Percentiles rank a stretch among this genome's conserved stretches.
Conservation (phyloP, 2,888 invertebrate genomes). For the Brachycybe producta region DNA sequence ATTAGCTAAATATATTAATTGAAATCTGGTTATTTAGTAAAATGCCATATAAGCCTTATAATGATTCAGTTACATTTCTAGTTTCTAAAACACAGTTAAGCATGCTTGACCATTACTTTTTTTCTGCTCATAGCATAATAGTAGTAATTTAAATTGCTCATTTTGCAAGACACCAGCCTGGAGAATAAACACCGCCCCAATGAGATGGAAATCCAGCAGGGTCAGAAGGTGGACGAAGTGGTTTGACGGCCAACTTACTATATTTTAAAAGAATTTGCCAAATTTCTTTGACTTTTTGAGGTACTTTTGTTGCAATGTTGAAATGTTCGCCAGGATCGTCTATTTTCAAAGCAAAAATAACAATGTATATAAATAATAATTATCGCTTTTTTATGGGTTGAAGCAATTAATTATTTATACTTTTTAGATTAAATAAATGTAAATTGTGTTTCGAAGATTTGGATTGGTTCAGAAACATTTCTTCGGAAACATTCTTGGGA, state of each 20-base stretch:
- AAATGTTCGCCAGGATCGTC: conserved; percentile 27
- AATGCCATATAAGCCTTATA: too few species aligned
- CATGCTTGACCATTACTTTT: too few species aligned
- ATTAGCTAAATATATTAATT: too few species aligned
- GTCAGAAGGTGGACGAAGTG: conserved; percentile 20
- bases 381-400: too few species aligned
- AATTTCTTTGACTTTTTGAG: conserved; percentile 24
- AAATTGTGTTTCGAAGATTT: background rate
- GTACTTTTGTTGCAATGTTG: conserved; percentile 23
- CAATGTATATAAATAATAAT: background rate
- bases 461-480: background rate
- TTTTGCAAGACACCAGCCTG: conserved; percentile 24
- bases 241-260: conserved; percentile 22
- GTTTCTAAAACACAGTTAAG: too few species aligned
- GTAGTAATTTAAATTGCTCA: too few species aligned
- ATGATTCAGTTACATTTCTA: too few species aligned
- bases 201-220: conserved; percentile 20
- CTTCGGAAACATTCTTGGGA: conserved; percentile 10
- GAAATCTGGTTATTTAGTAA: too few species aligned
- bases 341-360: background rate
- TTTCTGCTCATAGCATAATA: too few species aligned
- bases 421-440: background rate
- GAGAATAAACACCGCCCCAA: conserved; percentile 20
- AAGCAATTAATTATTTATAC: too few species aligned
- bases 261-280: conserved; percentile 22